Base-by-base conservation (phyloP, 2,888 invertebrate species). In the Panzeria rudis region DNA sequence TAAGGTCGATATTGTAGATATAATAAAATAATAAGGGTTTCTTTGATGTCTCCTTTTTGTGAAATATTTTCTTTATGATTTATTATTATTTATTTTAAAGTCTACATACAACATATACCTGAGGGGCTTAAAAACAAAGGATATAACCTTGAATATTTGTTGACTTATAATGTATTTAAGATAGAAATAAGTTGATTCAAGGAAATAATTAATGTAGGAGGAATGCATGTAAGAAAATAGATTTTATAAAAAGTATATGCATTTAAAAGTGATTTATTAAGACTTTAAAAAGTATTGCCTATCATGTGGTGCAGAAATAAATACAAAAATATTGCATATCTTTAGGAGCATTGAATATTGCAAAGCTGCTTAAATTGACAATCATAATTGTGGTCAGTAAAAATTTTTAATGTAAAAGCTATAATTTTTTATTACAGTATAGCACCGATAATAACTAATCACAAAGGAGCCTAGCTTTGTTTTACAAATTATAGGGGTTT, bases 1-100 rank as follows among this genome's bases (percentile, higher is more conserved):
- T 73, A 62, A 77, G 81, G 61, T 71, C 68, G 35, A 76, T 76
- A 71, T 76, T 71, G 38, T 25, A 38, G 32, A 41, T 52, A 15
- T 44, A 38, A 50, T 20, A 52, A 41, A 50, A 56, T 47, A 66
- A 56, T 6, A 54, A 64, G 20, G 56, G 17, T 7, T 76, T 66
- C 9, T 62, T 73, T 62, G 13, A 23, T 32, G 32, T n/a, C 20
- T 17, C 0, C 20, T 50, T 3, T 32, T 41, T 54, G 20, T 54
- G 9, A 5, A 20, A 62, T 52, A 29, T 29, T 75, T 62, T 52
- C 38, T 17, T 73, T 50, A 7, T 38, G 41, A 38, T 54, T 38
- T 38, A 25, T 38, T 11, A 29, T 71, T 72, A 32, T 59, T 61
- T 59, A 44, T 29, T 38, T 66, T 68, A 61, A 68, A 41, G 38